Percentiles rank a stretch among this genome's conserved stretches.
These are phyloP conservation scores for Sitodiplosis mosellana DNA, from an alignment of 1,140 invertebrate genomes.

Conservation along the genomic window DNA sequence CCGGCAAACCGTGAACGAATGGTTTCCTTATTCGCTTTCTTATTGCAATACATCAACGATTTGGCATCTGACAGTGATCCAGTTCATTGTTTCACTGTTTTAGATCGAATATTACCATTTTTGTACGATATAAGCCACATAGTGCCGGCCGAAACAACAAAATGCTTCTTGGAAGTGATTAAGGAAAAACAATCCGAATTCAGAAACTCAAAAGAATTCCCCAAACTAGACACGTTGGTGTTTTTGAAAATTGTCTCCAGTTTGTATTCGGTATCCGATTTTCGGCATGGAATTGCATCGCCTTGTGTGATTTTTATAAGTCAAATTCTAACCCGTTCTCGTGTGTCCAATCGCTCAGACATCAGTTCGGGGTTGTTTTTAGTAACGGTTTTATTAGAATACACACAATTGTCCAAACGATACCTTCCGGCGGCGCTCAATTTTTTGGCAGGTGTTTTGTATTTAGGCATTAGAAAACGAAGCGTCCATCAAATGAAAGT, in stretches of 20 bases:
- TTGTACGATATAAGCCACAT: constrained; percentile 55
- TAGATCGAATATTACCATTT: constrained; percentile 41
- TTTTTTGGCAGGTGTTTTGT: constrained; percentile 51
- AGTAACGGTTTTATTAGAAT: constrained; percentile 55
- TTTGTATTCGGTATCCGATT: constrained; percentile 77
- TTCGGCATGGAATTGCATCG: constrained; percentile 66
- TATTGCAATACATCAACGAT: constrained; percentile 59
- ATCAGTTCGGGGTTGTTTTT: constrained; percentile 64
- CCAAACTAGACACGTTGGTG: constrained; percentile 51
- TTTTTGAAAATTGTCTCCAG: constrained; percentile 60
- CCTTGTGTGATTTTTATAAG: constrained; percentile 67
- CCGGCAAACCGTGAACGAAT: constrained; percentile 60
- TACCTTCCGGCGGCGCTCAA: constrained; percentile 59
- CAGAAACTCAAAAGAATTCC: constrained; percentile 39
- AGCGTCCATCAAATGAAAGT: constrained; percentile 33
- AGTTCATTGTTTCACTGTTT: constrained; percentile 35
- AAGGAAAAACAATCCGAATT: constrained; percentile 54
- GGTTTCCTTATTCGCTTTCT: constrained; percentile 45
- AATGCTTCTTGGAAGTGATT: constrained; percentile 44
- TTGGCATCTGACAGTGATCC: constrained; percentile 28
- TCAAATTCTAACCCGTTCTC: constrained; percentile 48
- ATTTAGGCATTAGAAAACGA: constrained; percentile 36
- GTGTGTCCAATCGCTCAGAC: constrained; percentile 40
- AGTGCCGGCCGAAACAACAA: constrained; percentile 43
- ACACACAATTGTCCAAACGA: constrained; percentile 59